Conservation (phyloP, 2,797 vertebrate species). For the Gymnocypris eckloni region DNA sequence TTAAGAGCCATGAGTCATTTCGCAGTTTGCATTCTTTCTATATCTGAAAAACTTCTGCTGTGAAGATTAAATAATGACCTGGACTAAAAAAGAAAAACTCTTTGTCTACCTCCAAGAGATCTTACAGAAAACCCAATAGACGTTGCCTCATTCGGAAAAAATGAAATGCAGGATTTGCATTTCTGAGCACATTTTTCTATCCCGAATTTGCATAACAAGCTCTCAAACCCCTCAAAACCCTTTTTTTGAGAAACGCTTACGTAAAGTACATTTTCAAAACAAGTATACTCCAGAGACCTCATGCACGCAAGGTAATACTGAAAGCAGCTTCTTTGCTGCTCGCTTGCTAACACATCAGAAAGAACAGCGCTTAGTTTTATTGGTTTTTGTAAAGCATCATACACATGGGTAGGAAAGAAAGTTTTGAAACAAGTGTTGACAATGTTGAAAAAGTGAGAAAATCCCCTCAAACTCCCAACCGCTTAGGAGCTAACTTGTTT, state of each 20-base stretch:
- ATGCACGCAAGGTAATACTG: slow-evolving; percentile 15
- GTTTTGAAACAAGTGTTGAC: slow-evolving; percentile 30
- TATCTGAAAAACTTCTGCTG: slow-evolving; percentile 21
- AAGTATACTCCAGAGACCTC: slow-evolving; percentile 29
- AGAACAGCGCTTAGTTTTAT: slow-evolving; percentile 14
- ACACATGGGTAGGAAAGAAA: slow-evolving; percentile 28
- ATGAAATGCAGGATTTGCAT: slow-evolving; percentile 21
- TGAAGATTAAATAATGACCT: slow-evolving; percentile 32
- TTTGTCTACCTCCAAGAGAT: neutral
- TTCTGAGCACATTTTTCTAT: slow-evolving; percentile 24
- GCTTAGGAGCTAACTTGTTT: slow-evolving; percentile 19
- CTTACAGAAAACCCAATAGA: slow-evolving; percentile 22
- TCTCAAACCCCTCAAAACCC: neutral
- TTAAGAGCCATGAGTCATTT: slow-evolving; percentile 3
- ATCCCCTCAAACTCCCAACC: neutral
- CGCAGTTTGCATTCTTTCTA: slow-evolving; percentile 11
- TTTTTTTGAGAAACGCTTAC: slow-evolving; percentile 20
- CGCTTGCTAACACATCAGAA: slow-evolving; percentile 31
- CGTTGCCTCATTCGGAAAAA: slow-evolving; percentile 10
- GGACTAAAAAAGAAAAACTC: neutral
- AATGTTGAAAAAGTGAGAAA: slow-evolving; percentile 7
- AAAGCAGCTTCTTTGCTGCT: slow-evolving; percentile 28
- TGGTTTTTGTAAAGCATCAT: slow-evolving; percentile 38
- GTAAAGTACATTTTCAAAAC: slow-evolving; percentile 33
- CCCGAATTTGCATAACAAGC: slow-evolving; percentile 37